Conservation (phyloP, 2,888 invertebrate species). For the Spisula subtruncata region DNA sequence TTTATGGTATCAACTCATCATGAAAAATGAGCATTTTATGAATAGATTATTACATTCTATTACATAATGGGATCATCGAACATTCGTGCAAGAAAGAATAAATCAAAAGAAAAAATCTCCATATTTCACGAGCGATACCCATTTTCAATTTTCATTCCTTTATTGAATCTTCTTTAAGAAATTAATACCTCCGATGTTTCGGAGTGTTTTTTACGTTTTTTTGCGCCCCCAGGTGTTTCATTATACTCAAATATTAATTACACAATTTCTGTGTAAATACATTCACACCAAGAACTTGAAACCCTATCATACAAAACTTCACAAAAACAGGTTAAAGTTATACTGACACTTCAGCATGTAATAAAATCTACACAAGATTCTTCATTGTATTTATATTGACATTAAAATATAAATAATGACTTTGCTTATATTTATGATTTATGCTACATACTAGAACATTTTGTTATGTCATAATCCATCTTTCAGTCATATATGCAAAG, state of each 20-base stretch:
- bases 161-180: not conserved
- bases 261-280: not conserved
- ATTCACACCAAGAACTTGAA: not conserved
- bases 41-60: not conserved
- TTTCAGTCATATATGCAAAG: not conserved
- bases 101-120: not conserved
- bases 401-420: conserved; percentile 14
- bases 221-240: not conserved
- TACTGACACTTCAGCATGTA: not conserved
- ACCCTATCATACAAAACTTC: not conserved
- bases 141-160: not conserved
- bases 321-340: not conserved
- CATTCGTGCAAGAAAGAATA: not conserved
- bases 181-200: not conserved
- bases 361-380: not conserved
- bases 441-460: not conserved
- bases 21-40: conserved; percentile 24
- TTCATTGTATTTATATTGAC: not conserved
- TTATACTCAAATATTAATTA: conserved; percentile 2
- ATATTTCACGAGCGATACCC: not conserved
- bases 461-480: no score
- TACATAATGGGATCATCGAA: not conserved
- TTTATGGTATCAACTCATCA: not conserved
- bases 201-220: not conserved
- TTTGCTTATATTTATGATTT: not conserved